These are phyloP conservation scores for Xylota sylvarum DNA, from an alignment of 2,888 invertebrate genomes.

Conservation along the genomic window DNA sequence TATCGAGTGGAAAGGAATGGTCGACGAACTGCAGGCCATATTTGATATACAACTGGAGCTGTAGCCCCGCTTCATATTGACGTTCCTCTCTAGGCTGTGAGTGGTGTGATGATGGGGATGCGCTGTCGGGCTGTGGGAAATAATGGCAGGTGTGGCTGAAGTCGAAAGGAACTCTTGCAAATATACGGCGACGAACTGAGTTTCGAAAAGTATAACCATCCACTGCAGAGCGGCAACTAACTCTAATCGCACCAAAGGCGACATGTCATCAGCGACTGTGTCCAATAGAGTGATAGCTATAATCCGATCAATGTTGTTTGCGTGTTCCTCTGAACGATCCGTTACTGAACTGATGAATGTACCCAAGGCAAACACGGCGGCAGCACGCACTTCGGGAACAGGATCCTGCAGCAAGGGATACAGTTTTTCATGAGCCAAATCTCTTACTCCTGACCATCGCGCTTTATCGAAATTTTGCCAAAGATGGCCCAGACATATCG, in stretches of 20 bases:
- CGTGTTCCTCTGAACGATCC: slow-evolving; percentile 96
- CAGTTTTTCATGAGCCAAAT: slow-evolving; percentile 98
- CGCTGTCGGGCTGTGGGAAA: slow-evolving; percentile 63
- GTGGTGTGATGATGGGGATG: slow-evolving; percentile 80
- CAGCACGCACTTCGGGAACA: slow-evolving; percentile 96
- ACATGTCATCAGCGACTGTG: slow-evolving; percentile 92
- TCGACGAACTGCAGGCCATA: slow-evolving; percentile 79
- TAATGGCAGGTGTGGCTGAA: slow-evolving; percentile 73
- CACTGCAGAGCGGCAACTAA: slow-evolving; percentile 94
- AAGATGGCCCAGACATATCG: slow-evolving; percentile 94
- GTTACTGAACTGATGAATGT: slow-evolving; percentile 95
- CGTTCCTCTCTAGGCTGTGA: slow-evolving; percentile 84
- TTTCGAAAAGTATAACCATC: slow-evolving; percentile 94
- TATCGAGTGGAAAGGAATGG: slow-evolving; percentile 87
- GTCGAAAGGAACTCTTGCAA: slow-evolving; percentile 86
- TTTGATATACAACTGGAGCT: slow-evolving; percentile 90
- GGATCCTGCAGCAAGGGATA: slow-evolving; percentile 92
- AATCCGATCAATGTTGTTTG: slow-evolving; percentile 96
- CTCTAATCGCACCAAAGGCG: slow-evolving; percentile 94
- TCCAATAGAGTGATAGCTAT: slow-evolving; percentile 95
- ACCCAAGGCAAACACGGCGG: slow-evolving; percentile 97
- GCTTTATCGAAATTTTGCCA: slow-evolving; percentile 96
- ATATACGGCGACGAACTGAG: slow-evolving; percentile 92
- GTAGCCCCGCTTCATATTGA: slow-evolving; percentile 87
- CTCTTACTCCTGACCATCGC: slow-evolving; percentile 97